These are phyloP conservation scores for Cathartes aura DNA, from an alignment of 2,113 vertebrate species.

Conservation along the genomic window DNA sequence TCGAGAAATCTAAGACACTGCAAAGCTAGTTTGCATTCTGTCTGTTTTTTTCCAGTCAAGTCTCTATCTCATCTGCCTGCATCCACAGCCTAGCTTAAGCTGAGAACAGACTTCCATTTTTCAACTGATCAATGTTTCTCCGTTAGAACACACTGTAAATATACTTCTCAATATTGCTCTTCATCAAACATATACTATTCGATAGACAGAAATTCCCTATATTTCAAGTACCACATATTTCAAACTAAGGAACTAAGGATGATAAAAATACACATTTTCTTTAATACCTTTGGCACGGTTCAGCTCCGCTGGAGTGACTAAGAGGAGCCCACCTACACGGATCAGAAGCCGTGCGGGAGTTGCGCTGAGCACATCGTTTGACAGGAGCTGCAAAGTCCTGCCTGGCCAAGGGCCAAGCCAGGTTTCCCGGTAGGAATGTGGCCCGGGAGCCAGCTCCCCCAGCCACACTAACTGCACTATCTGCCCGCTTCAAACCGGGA, in stretches of 20 bases:
- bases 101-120: background rate
- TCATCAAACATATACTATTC: background rate
- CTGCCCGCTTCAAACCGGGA: background rate
- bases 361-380: background rate
- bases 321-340: slow-evolving; percentile 28
- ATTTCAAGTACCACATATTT: background rate
- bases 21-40: background rate
- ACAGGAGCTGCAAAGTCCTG: slow-evolving; percentile 4
- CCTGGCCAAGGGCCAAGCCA: slow-evolving; percentile 14
- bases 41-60: background rate
- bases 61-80: background rate
- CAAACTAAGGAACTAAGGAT: background rate
- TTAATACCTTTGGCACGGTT: background rate
- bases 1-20: background rate
- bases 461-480: slow-evolving; percentile 1
- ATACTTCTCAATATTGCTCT: background rate
- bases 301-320: background rate
- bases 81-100: background rate
- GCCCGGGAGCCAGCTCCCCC: background rate
- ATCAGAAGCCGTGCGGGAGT: background rate
- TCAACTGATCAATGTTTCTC: background rate
- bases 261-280: background rate
- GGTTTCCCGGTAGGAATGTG: slow-evolving; percentile 10
- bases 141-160: background rate
- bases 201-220: background rate